Conservation (phyloP, 2,888 invertebrate species). For the Ditylenchus weischeri region DNA sequence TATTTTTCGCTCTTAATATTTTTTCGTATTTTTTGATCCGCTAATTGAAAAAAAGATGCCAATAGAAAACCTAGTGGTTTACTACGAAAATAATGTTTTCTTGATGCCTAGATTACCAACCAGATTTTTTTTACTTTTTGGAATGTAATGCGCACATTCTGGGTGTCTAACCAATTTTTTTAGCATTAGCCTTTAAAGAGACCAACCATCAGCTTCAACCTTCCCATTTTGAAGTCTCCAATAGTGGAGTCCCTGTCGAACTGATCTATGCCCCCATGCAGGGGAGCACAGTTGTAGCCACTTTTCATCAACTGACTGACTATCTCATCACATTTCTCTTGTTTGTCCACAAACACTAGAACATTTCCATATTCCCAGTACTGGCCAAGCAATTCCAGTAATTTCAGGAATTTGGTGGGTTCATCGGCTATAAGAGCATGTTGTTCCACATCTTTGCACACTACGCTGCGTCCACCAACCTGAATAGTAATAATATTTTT, state of each 20-base stretch:
- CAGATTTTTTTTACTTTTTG: no score
- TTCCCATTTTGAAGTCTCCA: conserved; percentile 90
- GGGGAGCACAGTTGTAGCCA: conserved; percentile 89
- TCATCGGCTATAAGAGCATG: conserved; percentile 87
- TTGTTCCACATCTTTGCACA: conserved; percentile 95
- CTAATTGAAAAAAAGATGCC: no score
- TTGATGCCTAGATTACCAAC: no score
- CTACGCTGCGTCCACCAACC: conserved; percentile 77
- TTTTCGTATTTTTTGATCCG: no score
- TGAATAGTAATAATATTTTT: conserved; percentile 9
- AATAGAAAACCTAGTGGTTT: no score
- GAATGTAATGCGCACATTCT: no score
- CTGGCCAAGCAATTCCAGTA: conserved; percentile 79
- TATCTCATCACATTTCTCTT: conserved; percentile 61
- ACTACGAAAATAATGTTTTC: no score
- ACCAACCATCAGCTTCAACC: conserved; percentile 77
- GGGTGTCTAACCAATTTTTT: no score
- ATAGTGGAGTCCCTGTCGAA: conserved; percentile 97
- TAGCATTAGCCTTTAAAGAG: not conserved
- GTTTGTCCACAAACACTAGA: conserved; percentile 67
- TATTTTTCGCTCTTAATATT: no score
- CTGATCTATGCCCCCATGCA: conserved; percentile 98
- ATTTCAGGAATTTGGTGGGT: conserved; percentile 92
- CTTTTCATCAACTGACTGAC: conserved; percentile 91
- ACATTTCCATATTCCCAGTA: conserved; percentile 71